Conservation (phyloP, 2,888 invertebrate genomes). For the Allolobophora icterica region DNA sequence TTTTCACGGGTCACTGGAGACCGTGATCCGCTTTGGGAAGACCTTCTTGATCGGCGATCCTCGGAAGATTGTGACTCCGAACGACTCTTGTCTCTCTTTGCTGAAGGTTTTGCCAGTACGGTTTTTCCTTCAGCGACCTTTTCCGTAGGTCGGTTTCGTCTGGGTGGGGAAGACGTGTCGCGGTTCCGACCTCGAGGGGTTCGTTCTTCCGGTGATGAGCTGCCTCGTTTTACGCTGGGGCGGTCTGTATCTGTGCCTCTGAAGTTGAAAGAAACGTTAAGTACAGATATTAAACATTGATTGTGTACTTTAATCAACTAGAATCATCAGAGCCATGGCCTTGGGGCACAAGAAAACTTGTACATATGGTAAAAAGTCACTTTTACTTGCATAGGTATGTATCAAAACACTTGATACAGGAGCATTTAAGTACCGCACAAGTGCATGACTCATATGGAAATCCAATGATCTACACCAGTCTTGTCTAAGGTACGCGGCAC, state of each 20-base stretch:
- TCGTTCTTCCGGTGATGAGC: not conserved
- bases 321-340: too few relatives aligned
- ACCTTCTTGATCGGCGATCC: not conserved
- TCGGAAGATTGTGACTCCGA: not conserved
- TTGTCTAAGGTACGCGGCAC: too few relatives aligned
- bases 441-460: too few relatives aligned
- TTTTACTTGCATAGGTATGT: too few relatives aligned
- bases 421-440: too few relatives aligned
- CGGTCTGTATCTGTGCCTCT: not conserved
- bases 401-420: too few relatives aligned
- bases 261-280: not conserved
- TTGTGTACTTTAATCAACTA: too few relatives aligned
- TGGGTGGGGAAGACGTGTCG: not conserved
- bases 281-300: too few relatives aligned
- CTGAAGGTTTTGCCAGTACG: not conserved
- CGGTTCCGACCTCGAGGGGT: not conserved
- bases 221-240: not conserved
- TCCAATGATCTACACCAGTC: too few relatives aligned
- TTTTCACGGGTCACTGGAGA: not conserved
- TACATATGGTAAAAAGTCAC: too few relatives aligned
- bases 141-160: not conserved
- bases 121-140: not conserved
- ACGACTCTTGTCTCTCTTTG: not conserved
- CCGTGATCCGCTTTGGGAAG: not conserved
- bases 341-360: too few relatives aligned